A percentile compares a stretch with the other conserved stretches of the same genome.
Evolutionary conservation across 2,797 vertebrate genomes (phyloP).

Genomic region (Pseudomugil tenellus): DNA sequence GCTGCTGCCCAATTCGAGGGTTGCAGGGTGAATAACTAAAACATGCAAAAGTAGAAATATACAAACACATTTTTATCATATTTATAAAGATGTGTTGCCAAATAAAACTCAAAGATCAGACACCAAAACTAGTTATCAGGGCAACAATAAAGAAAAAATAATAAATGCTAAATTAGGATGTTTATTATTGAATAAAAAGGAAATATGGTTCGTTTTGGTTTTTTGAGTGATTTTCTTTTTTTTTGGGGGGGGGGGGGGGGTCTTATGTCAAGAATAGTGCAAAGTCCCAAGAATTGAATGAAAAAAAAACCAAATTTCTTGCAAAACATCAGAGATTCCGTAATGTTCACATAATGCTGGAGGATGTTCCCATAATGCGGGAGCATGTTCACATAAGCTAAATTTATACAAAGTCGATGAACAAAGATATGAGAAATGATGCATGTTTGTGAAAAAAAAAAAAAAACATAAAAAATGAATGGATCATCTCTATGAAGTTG

Average conservation of each 20-base stretch:
- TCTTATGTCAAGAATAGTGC: background rate
- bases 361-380: background rate
- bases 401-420: background rate
- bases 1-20: background rate
- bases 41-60: conserved; percentile 1
- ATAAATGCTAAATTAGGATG: background rate
- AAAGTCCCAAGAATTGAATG: too few species aligned
- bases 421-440: background rate
- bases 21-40: background rate
- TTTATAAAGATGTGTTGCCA: background rate
- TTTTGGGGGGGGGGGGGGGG: too few species aligned
- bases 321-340: too few species aligned
- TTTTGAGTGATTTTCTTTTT: too few species aligned
- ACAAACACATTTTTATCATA: background rate
- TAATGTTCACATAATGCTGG: too few species aligned
- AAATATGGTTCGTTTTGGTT: too few species aligned
- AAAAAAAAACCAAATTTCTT: too few species aligned
- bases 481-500: background rate
- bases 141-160: too few species aligned
- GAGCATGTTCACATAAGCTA: background rate
- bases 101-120: background rate
- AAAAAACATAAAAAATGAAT: background rate
- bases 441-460: background rate
- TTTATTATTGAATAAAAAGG: too few species aligned
- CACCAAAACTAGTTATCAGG: background rate